A percentile compares a stretch with the other conserved stretches of the same genome.
These are phyloP conservation scores for Andrena fulva DNA, from an alignment of 2,888 invertebrate species.

Conservation along the genomic window DNA sequence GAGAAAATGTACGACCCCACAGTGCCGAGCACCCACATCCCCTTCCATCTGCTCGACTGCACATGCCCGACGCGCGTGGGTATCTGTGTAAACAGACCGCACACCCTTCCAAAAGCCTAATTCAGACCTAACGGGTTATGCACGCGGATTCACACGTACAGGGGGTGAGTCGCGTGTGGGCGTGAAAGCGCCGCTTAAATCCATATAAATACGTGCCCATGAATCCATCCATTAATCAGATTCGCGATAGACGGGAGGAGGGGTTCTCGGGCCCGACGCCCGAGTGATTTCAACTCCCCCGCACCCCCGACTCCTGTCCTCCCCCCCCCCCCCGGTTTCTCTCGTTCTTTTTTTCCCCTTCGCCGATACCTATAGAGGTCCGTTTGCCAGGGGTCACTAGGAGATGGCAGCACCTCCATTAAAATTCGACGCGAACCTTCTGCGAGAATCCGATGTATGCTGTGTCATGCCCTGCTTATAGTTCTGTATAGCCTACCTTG, in stretches of 20 bases:
- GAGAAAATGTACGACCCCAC: conserved; percentile 63
- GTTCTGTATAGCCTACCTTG: conserved; percentile 51
- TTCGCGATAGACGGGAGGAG: conserved; percentile 73
- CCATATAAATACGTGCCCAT: conserved; percentile 74
- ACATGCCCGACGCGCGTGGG: conserved; percentile 44
- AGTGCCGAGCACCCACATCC: conserved; percentile 29
- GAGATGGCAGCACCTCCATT: conserved; percentile 80
- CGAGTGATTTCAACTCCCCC: conserved; percentile 68
- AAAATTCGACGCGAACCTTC: conserved; percentile 78
- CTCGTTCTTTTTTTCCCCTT: conserved; percentile 16
- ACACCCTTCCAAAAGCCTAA: conserved; percentile 54
- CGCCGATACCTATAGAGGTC: conserved; percentile 58
- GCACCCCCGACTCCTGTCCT: not conserved
- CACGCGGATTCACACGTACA: conserved; percentile 47
- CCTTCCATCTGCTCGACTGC: conserved; percentile 25
- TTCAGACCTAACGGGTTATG: conserved; percentile 50
- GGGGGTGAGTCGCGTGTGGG: conserved; percentile 3
- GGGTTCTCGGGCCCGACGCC: conserved; percentile 55
- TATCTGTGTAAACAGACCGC: conserved; percentile 47
- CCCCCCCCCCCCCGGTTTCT: not conserved
- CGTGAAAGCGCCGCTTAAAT: conserved; percentile 68
- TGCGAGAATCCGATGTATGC: conserved; percentile 70
- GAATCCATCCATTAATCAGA: conserved; percentile 82
- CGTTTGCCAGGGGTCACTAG: conserved; percentile 76
- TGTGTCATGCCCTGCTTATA: conserved; percentile 69